Evolutionary conservation across 2,797 vertebrate species (phyloP).

Genomic region (Babyrousa celebensis): DNA sequence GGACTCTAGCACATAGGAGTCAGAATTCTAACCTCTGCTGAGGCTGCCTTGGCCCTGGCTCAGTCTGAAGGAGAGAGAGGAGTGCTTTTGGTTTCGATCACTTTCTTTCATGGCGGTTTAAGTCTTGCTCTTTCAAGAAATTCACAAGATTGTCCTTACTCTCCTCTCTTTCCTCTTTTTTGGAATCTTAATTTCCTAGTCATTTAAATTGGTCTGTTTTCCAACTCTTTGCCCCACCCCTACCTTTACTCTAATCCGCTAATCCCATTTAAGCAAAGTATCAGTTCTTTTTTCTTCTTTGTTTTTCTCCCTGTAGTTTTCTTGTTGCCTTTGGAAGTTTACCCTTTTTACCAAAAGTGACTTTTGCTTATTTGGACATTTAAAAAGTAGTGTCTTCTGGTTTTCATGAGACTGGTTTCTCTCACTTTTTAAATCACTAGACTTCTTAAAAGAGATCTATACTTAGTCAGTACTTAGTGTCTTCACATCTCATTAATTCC

Average conservation of each 20-base stretch:
- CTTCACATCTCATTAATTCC: constrained; percentile 84
- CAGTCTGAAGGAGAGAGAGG: background rate
- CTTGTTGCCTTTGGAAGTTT: background rate
- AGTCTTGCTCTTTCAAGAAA: constrained; percentile 24
- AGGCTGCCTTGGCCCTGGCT: accelerated
- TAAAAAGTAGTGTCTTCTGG: constrained; percentile 25
- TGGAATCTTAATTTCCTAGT: constrained; percentile 49
- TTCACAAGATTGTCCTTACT: background rate
- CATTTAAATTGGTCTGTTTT: constrained; percentile 42
- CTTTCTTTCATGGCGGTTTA: background rate
- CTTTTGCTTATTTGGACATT: constrained; percentile 44
- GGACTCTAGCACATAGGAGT: background rate
- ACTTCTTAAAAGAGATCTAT: constrained; percentile 70
- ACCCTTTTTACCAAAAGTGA: background rate
- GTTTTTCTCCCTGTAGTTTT: constrained; percentile 17
- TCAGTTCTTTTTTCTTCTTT: background rate
- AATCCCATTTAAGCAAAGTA: constrained; percentile 13
- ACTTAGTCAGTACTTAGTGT: constrained; percentile 69
- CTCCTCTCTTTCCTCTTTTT: background rate
- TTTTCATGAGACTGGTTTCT: background rate
- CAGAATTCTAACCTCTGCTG: background rate
- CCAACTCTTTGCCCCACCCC: background rate
- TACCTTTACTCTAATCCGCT: background rate
- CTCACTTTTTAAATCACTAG: constrained; percentile 42
- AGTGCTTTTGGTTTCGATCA: background rate